Conservation (phyloP, 2,113 vertebrate species). For the Candoia aspera region DNA sequence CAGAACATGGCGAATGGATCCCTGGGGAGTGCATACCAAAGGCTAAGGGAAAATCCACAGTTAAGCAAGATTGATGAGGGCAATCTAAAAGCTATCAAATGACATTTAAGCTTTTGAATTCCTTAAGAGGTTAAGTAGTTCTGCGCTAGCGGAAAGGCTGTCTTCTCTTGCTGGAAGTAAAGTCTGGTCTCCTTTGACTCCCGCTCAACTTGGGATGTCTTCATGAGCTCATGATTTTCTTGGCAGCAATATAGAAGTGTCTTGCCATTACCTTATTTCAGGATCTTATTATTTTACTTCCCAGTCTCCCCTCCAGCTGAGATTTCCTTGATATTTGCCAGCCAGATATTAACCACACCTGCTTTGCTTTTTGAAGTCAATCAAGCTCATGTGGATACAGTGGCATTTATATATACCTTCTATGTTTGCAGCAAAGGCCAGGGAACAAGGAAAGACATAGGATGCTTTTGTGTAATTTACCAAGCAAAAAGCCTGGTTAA, state of each 20-base stretch:
- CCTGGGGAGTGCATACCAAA: neutral
- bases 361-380: neutral
- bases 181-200: neutral
- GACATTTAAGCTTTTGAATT: neutral
- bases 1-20: neutral
- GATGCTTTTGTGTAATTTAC: neutral
- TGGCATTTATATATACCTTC: neutral
- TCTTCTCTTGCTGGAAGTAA: neutral
- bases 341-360: neutral
- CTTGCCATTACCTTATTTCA: neutral
- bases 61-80: neutral
- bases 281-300: neutral
- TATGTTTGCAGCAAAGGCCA: neutral
- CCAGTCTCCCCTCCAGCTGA: neutral
- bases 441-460: neutral
- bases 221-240: neutral
- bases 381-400: neutral
- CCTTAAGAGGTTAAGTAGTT: neutral
- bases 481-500: neutral
- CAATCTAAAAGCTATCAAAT: neutral
- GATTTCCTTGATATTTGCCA: neutral
- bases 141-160: neutral
- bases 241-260: neutral
- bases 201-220: neutral
- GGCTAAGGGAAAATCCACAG: neutral